These are phyloP conservation scores for Zapus hudsonius DNA, from an alignment of 2,113 vertebrate species.

Conservation along the genomic window DNA sequence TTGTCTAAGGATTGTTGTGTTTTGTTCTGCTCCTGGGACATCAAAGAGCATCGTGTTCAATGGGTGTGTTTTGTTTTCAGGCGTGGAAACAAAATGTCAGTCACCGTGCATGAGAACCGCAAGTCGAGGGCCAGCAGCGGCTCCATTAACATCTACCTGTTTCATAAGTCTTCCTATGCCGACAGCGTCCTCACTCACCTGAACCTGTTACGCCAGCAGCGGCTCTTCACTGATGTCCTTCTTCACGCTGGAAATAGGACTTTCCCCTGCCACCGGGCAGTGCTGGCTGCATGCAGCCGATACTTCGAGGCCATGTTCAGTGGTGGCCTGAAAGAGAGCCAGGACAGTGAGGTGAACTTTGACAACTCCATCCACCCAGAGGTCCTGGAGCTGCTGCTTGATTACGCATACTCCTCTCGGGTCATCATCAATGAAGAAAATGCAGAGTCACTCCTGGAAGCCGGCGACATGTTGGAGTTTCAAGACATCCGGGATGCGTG, in stretches of 20 bases:
- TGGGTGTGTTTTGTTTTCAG: slow-evolving; percentile 72
- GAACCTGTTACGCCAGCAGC: slow-evolving; percentile 89
- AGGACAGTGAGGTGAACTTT: slow-evolving; percentile 90
- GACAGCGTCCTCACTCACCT: slow-evolving; percentile 90
- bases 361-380: slow-evolving; percentile 90
- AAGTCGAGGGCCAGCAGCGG: slow-evolving; percentile 90
- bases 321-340: slow-evolving; percentile 89
- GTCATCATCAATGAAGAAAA: slow-evolving; percentile 92
- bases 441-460: slow-evolving; percentile 88
- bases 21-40: background rate
- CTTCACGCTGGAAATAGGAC: slow-evolving; percentile 89
- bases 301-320: slow-evolving; percentile 92
- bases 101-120: slow-evolving; percentile 90
- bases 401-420: slow-evolving; percentile 90
- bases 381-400: slow-evolving; percentile 89
- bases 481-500: slow-evolving; percentile 90
- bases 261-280: slow-evolving; percentile 90
- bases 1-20: background rate
- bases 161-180: slow-evolving; percentile 91
- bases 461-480: slow-evolving; percentile 90
- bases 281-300: slow-evolving; percentile 89
- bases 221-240: slow-evolving; percentile 90
- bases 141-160: slow-evolving; percentile 91
- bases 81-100: slow-evolving; percentile 89
- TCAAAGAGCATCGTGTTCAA: slow-evolving; percentile 48